Evolutionary conservation across 1,140 invertebrate species (phyloP), one percentile per base, ranked within the genome.

Genomic region (Eufriesea mexicana): DNA sequence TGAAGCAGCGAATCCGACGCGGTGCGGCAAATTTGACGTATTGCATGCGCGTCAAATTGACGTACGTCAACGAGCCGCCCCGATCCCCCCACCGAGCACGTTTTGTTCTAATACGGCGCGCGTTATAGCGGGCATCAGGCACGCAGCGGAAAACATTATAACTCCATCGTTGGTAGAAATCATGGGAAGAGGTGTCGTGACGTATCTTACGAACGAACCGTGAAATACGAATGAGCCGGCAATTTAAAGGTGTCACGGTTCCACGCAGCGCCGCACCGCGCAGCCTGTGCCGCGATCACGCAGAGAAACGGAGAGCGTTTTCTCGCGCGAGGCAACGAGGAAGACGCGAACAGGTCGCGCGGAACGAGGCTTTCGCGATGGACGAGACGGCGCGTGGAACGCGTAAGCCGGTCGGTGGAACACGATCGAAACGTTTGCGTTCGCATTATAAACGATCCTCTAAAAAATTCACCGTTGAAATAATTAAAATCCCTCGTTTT

Each of bases 11-110:
- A 75, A 76, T 67, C 72, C 62, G 79, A 67, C 47, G 72, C 79
- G 72, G 79, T 81, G 62, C 72, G 62, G 79, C 79, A 81, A 81
- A 81, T 81, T 81, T 81, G 79, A 81, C 79, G 79, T 81, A 81
- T 81, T 81, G 79, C 79, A 73, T 81, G 79, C 72, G 42, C 79
- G 79, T 76, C 79, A 81, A 81, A 81, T 81, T 81, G 79, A 81
- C 79, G 79, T 67, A 76, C 79, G 79, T 81, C 79, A 81, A 81
- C 79, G 79, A 76, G 79, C 79, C 79, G 54, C 47, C 42, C 45
- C 16, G 49, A 35, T 35, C 45, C 79, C 74, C 79, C 79, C 79
- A 16, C 51, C 79, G 76, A 76, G 8, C 8, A 66, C 79, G 79
- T 81, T 81, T 81, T 81, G 79, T 76, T 81, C 79, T 81, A 81